Evolutionary conservation across 92 coral and sea anemone species (phyloP), one percentile per base, ranked within the genome.

Genomic region (Phenganax stokvisi): DNA sequence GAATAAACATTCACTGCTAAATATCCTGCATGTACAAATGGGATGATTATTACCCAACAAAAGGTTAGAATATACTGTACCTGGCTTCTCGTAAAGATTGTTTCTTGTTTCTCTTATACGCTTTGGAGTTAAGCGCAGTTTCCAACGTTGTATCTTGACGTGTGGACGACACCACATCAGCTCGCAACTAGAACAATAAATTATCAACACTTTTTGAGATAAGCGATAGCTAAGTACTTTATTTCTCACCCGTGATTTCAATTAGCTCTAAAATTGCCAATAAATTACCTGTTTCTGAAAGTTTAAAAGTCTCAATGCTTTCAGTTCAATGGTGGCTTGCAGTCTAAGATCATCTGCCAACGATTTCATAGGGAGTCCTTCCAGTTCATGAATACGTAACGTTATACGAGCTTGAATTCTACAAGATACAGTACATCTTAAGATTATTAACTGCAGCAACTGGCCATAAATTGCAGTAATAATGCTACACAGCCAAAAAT

Each of bases 41-140:
- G 47, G 57, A 72, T 44, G 17, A 72, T 47, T 9, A 15, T 11
- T 6, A 73, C 10, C 29, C 44, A 73, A 15, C 68, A 56, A 9
- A 20, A 56, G 11, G 6, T 63, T 16, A 0, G 64, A 55, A 3
- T 7, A 9, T 31, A 76, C 10, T 28, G 17, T 54, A 94, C 98
- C 98, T 94, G 53, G 98, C 98, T 71, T 94, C 98, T 74, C 98
- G 76, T 10, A 94, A 93, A 16, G 98, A 94, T 79, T 94, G 98
- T 37, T 94, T 94, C 90, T 94, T 94, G 92, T 92, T 94, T 51
- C 98, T 89, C 73, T 94, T 94, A 80, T 94, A 94, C 2, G 98
- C 98, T 80, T 94, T 94, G 11, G 97, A 92, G 84, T 94, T 94
- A 59, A 94, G 90, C 8, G 98, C 98, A 58, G 98, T 94, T 83